Evolutionary conservation across 1,140 invertebrate genomes (phyloP).

Genomic region (Archegozetes longisetosus): DNA sequence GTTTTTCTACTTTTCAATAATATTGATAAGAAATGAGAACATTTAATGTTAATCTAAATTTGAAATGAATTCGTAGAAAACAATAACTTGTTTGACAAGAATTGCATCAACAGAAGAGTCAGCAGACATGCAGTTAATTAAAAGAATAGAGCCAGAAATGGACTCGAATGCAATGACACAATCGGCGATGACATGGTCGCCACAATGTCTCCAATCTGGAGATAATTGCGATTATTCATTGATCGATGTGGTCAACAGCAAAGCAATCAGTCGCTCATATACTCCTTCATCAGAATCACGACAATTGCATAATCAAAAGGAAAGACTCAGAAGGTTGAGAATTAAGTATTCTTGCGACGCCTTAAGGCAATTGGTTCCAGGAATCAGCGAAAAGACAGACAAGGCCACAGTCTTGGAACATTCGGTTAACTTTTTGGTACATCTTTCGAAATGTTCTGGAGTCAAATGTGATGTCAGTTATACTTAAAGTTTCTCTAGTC

Average conservation of each 20-base stretch:
- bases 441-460: conserved; percentile 14
- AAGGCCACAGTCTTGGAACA: conserved; percentile 34
- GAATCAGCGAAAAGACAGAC: conserved; percentile 32
- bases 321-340: conserved; percentile 19
- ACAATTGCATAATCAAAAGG: conserved; percentile 16
- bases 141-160: no score
- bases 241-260: neutral
- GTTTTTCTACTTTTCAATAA: no score
- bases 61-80: no score
- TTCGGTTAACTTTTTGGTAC: conserved; percentile 29
- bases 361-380: conserved; percentile 29
- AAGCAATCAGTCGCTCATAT: neutral
- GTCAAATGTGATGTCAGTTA: neutral
- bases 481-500: no score
- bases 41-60: no score
- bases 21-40: no score
- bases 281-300: neutral
- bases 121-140: no score
- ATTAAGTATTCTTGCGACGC: conserved; percentile 31
- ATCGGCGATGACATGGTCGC: no score
- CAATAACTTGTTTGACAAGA: no score
- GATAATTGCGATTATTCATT: neutral
- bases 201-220: neutral
- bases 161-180: no score
- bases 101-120: no score